Evolutionary conservation across 2,888 invertebrate species (phyloP).

Genomic region (Acrobasis consociella): DNA sequence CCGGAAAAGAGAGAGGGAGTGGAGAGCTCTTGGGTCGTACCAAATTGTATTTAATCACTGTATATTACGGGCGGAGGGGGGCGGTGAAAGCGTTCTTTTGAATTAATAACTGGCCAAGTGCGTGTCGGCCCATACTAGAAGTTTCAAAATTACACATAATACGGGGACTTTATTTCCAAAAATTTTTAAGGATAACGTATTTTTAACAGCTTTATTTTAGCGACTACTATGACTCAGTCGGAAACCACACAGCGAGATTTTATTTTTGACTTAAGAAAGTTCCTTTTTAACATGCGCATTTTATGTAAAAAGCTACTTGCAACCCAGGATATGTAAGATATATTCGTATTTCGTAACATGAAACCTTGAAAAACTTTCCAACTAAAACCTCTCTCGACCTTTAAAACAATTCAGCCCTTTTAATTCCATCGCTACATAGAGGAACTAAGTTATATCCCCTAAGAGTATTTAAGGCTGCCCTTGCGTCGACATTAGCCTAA

Average conservation of each 20-base stretch:
- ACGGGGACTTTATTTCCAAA: too few relatives aligned
- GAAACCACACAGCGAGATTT: too few relatives aligned
- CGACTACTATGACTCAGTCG: too few relatives aligned
- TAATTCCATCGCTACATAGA: conserved; percentile 8
- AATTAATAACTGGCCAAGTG: conserved; percentile 46
- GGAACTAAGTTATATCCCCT: conserved; percentile 30
- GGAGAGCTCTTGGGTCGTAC: conserved; percentile 67
- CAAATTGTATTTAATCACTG: conserved; percentile 76
- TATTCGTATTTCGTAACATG: too few relatives aligned
- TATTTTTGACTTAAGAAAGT: too few relatives aligned
- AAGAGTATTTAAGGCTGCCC: conserved; percentile 28
- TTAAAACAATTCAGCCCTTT: not conserved
- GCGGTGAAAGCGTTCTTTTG: conserved; percentile 52
- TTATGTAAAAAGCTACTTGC: too few relatives aligned
- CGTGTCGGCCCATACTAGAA: not conserved
- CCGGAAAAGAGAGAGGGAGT: conserved; percentile 76
- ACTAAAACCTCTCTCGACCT: not conserved
- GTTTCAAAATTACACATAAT: too few relatives aligned
- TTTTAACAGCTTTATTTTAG: too few relatives aligned
- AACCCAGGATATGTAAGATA: too few relatives aligned
- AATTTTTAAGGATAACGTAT: too few relatives aligned
- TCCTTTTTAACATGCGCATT: too few relatives aligned
- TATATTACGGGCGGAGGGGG: conserved; percentile 48
- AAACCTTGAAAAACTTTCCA: not conserved
- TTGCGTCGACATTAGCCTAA: conserved; percentile 41